phyloP scores from a whole-genome alignment of 1,140 invertebrate species.

The Eriosoma lanigerum region DNA sequence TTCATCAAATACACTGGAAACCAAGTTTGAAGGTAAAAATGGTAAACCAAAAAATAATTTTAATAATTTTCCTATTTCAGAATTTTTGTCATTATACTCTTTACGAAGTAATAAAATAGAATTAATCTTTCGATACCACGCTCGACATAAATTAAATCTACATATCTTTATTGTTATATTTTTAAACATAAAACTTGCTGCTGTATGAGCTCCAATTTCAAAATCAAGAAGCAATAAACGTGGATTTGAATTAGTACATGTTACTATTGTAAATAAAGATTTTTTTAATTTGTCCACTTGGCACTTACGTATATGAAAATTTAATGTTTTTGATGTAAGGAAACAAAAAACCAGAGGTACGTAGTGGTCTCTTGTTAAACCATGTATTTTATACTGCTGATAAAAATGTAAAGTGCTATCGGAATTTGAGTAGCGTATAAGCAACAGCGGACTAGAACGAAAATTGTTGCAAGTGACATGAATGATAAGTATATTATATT shows the following conservation, averaged over 20 bases:
- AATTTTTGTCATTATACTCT: too few species aligned
- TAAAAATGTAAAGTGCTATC: too few species aligned
- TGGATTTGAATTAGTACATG: not conserved
- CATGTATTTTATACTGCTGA: constrained; percentile 6
- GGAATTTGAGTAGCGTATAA: too few species aligned
- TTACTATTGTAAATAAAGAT: not conserved
- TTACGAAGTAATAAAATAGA: too few species aligned
- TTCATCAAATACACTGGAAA: not conserved
- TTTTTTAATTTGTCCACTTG: not conserved
- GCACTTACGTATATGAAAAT: not conserved
- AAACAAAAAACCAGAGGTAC: not conserved
- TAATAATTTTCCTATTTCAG: too few species aligned
- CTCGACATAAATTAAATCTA: not conserved
- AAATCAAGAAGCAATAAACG: not conserved
- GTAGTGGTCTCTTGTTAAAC: not conserved
- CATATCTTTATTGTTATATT: not conserved
- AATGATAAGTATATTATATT: too few species aligned
- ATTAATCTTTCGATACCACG: not conserved
- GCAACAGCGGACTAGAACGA: too few species aligned
- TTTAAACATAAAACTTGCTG: not conserved
- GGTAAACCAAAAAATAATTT: not conserved
- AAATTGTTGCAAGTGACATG: too few species aligned
- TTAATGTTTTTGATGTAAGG: not conserved
- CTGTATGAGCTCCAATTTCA: not conserved
- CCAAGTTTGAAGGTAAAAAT: not conserved